A percentile compares a stretch with the other conserved stretches of the same genome.
phyloP scores from a whole-genome alignment of 1,140 invertebrate species.

The Conus ventricosus region DNA sequence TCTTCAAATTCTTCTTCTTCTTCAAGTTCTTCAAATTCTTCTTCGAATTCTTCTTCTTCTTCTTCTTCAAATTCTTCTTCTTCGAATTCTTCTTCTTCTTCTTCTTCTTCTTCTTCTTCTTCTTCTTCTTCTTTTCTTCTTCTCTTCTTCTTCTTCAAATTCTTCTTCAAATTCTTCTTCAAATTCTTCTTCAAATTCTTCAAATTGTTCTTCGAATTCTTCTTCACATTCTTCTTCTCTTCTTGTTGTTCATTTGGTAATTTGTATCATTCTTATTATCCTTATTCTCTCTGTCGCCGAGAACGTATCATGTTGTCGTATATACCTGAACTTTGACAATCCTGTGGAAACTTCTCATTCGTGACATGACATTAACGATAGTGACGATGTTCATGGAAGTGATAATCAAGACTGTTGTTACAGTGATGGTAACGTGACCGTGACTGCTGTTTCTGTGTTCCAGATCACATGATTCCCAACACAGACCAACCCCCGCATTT shows the following conservation, averaged over 20 bases:
- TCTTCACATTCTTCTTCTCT: not conserved
- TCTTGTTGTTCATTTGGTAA: not conserved
- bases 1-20: not conserved
- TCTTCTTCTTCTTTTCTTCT: not conserved
- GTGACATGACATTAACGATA: no score
- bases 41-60: not conserved
- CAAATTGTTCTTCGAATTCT: not conserved
- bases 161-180: constrained; percentile 1
- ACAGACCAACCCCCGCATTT: not conserved
- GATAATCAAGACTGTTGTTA: no score
- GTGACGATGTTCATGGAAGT: no score
- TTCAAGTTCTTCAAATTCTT: not conserved
- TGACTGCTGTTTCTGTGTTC: no score
- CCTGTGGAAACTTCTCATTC: no score
- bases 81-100: not conserved
- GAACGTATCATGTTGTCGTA: not conserved
- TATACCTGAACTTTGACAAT: not conserved
- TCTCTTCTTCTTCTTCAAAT: not conserved
- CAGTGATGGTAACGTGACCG: no score
- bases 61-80: not conserved
- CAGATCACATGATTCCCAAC: not conserved
- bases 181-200: not conserved
- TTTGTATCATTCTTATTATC: not conserved
- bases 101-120: not conserved
- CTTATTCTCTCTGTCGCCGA: not conserved